Evolutionary conservation across 1,140 invertebrate species (phyloP).

Genomic region (Drosophila punjabiensis): DNA sequence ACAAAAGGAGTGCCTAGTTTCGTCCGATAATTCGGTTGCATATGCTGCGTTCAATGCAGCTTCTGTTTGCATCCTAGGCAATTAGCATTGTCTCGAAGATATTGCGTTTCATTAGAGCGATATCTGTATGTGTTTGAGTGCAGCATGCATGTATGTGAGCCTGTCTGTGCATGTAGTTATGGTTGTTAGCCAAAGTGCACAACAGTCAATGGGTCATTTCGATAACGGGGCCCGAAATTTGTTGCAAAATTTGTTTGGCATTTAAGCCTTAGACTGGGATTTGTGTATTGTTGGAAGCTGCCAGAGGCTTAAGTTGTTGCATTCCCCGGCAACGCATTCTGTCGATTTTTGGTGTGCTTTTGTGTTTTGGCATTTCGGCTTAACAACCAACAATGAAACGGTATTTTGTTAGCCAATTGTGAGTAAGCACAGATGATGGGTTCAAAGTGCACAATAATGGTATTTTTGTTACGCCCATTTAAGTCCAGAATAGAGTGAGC

Average conservation of each 20-base stretch:
- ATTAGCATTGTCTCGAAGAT: conserved; percentile 74
- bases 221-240: conserved; percentile 62
- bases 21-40: conserved; percentile 37
- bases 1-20: not conserved
- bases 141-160: not conserved
- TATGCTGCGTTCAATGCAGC: conserved; percentile 32
- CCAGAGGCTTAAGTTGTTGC: conserved; percentile 46
- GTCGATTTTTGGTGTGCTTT: conserved; percentile 37
- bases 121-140: conserved; percentile 32
- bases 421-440: conserved; percentile 45
- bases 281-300: conserved; percentile 24
- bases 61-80: conserved; percentile 58
- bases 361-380: conserved; percentile 33
- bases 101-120: conserved; percentile 77
- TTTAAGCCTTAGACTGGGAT: conserved; percentile 35
- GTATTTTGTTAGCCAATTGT: conserved; percentile 29
- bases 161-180: not conserved
- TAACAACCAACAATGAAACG: conserved; percentile 14
- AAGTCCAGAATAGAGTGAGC: not conserved
- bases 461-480: conserved; percentile 16
- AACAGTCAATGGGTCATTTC: conserved; percentile 73
- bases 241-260: conserved; percentile 63
- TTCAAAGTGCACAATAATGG: conserved; percentile 25
- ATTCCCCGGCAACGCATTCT: conserved; percentile 18
- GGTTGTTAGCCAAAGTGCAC: conserved; percentile 20